Base-by-base conservation (phyloP, 2,797 vertebrate genomes). In the Muscicapa striata region DNA sequence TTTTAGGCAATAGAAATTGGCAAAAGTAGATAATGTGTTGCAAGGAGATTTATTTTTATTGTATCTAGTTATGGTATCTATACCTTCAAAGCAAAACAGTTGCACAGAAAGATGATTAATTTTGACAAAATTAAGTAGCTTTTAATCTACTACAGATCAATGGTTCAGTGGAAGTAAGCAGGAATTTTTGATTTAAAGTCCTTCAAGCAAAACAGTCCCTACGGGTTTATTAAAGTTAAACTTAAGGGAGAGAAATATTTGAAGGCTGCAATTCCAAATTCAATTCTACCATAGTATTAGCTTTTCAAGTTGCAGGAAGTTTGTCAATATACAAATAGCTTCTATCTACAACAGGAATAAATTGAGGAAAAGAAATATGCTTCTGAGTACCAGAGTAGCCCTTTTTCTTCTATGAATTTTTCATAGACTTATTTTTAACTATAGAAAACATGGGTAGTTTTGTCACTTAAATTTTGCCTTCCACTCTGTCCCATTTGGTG, bases 31-130 rank as follows among this genome's bases (percentile, higher is more conserved):
- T 76, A 27, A 36, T 27, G 8, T 59, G 9, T 64, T 73, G 15
- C 12, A 90, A 69, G 17, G 30, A 76, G 23, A 30, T 79, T 83
- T 18, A 26, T 82, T 87, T 82, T 68, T 12, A 13, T 55, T 68
- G 9, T 41, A 40, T 43, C 13, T 55, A 18, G 10, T 54, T 85
- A 27, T 0, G 0, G 3, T 43, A 54, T 24, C 4, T 41, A 10
- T 21, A 57, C 2, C 2, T 87, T 54, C 5, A 69, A 54, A 75
- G 5, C 9, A n/a, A 57, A 68, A 61, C 8, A 11, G 1, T 7
- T 63, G 16, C 58, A n/a, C 6, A 72, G 46, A 79, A 82, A 85
- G 29, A 51, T 36, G 17, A 61, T 41, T 48, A 0, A 30, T 68
- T 91, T 69, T 12, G 8, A 15, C 17, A 90, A 87, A 76, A 6